Evolutionary conservation across 2,113 vertebrate genomes (phyloP).

Genomic region (Quiscalus mexicanus): DNA sequence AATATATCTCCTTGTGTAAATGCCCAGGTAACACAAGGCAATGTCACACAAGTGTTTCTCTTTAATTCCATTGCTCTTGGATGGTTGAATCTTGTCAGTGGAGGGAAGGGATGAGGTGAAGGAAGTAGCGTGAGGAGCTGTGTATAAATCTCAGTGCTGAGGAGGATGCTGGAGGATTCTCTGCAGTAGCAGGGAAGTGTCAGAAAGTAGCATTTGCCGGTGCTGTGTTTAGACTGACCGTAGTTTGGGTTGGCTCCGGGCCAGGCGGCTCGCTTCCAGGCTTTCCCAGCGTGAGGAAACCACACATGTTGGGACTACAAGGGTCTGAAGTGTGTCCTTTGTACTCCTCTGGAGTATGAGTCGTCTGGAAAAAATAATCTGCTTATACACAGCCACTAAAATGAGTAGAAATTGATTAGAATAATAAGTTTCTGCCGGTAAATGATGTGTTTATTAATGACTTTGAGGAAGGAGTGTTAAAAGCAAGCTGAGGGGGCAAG

Average conservation of each 20-base stretch:
- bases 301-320: slow-evolving; percentile 48
- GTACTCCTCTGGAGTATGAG: slow-evolving; percentile 33
- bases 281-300: slow-evolving; percentile 59
- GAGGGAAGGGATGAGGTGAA: background rate
- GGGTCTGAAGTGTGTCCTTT: slow-evolving; percentile 68
- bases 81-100: background rate
- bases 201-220: slow-evolving; percentile 42
- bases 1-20: background rate
- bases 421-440: background rate
- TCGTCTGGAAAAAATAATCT: background rate
- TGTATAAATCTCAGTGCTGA: slow-evolving; percentile 5
- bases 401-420: background rate
- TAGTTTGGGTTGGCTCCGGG: slow-evolving; percentile 66
- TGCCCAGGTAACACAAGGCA: background rate
- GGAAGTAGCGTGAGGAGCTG: rapidly evolving
- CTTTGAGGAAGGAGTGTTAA: background rate
- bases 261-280: slow-evolving; percentile 60
- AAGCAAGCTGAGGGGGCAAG: background rate
- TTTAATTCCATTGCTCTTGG: background rate
- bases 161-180: slow-evolving; percentile 30
- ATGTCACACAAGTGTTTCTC: rapidly evolving
- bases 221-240: slow-evolving; percentile 59
- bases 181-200: slow-evolving; percentile 66
- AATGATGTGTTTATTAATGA: background rate
- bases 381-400: background rate